Evolutionary conservation across 2,113 vertebrate species (phyloP).

Genomic region (Heterotilapia buettikoferi): DNA sequence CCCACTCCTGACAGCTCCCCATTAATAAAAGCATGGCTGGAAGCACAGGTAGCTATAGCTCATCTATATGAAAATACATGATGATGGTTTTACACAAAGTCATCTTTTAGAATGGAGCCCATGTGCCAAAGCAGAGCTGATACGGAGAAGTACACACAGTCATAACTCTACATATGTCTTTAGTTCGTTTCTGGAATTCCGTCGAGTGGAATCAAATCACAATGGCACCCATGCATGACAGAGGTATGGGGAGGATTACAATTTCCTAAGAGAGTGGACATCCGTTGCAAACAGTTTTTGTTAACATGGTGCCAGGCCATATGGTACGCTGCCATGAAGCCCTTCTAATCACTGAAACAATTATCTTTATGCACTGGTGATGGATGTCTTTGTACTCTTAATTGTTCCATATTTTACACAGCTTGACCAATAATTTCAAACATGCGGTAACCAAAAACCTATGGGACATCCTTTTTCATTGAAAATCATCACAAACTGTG

Average conservation of each 20-base stretch:
- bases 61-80: slow-evolving; percentile 99
- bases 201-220: slow-evolving; percentile 15
- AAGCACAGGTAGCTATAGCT: slow-evolving; percentile 92
- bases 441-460: neutral
- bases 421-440: neutral
- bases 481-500: neutral
- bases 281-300: slow-evolving; percentile 9
- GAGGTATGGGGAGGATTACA: neutral
- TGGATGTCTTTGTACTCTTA: slow-evolving; percentile 10
- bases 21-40: slow-evolving; percentile 98
- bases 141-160: slow-evolving; percentile 71
- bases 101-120: slow-evolving; percentile 85
- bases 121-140: slow-evolving; percentile 75
- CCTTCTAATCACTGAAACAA: slow-evolving; percentile 50
- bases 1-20: slow-evolving; percentile 91
- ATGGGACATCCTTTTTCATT: neutral
- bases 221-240: neutral
- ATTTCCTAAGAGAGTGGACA: neutral
- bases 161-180: slow-evolving; percentile 74
- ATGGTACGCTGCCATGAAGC: slow-evolving; percentile 41
- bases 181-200: slow-evolving; percentile 5
- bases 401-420: neutral
- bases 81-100: slow-evolving; percentile 97
- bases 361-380: slow-evolving; percentile 31
- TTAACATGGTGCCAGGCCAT: slow-evolving; percentile 33